Evolutionary conservation across 2,888 invertebrate genomes (phyloP).

Genomic region (Cosmia trapezina): DNA sequence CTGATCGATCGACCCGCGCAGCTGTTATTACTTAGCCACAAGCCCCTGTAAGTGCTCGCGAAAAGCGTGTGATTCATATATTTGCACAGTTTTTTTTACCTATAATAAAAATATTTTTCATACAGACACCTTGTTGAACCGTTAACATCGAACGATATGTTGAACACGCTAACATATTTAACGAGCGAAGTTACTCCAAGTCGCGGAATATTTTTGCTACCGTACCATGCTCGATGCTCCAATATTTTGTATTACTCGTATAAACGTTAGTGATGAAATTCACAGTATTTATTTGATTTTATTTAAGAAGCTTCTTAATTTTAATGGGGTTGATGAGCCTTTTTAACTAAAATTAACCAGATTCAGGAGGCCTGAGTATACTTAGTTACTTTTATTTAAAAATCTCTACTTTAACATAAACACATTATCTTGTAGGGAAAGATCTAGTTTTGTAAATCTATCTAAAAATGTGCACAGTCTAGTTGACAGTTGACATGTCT

Average conservation of each 20-base stretch:
- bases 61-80: conserved; percentile 17
- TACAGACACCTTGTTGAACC: conserved; percentile 62
- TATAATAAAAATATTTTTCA: conserved; percentile 59
- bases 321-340: background rate
- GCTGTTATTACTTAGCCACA: too few species aligned
- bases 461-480: too few species aligned
- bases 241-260: conserved; percentile 35
- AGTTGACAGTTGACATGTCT: too few species aligned
- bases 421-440: too few species aligned
- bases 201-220: conserved; percentile 30
- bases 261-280: conserved; percentile 24
- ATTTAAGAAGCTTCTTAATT: background rate
- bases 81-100: conserved; percentile 6
- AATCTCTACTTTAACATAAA: too few species aligned
- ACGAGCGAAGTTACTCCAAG: conserved; percentile 42
- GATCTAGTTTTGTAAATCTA: too few species aligned
- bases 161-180: conserved; percentile 66
- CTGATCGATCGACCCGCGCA: too few species aligned
- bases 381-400: too few species aligned
- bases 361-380: too few species aligned
- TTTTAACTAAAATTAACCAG: too few species aligned
- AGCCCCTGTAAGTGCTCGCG: too few species aligned
- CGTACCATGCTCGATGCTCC: conserved; percentile 3
- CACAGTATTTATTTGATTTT: background rate
- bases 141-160: conserved; percentile 66